These are phyloP conservation scores for Gari tellinella DNA, from an alignment of 2,888 invertebrate species.

Conservation along the genomic window DNA sequence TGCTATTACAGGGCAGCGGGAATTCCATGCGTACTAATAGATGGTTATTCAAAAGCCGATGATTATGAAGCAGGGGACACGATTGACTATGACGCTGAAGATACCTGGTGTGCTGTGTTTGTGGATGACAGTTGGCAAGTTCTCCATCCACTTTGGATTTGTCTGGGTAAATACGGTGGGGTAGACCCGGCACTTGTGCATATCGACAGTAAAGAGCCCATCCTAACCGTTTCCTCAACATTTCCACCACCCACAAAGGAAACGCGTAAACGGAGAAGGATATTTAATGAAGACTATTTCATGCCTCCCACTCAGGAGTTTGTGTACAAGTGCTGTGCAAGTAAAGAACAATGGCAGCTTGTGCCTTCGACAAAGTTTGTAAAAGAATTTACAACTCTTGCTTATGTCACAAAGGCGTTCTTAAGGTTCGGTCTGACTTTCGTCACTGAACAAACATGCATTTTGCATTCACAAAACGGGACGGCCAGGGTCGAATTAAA, in stretches of 20 bases:
- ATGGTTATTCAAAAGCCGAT: constrained; percentile 21
- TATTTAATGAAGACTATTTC: constrained; percentile 42
- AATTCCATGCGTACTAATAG: constrained; percentile 27
- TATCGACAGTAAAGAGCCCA: too few relatives aligned
- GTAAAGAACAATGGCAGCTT: constrained; percentile 41
- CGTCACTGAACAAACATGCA: constrained; percentile 29
- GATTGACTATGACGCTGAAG: neutral
- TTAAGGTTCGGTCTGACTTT: constrained; percentile 38
- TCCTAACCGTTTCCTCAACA: constrained; percentile 8
- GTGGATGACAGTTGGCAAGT: constrained; percentile 66
- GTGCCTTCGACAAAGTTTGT: constrained; percentile 26
- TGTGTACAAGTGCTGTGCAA: constrained; percentile 38
- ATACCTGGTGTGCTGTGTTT: constrained; percentile 13
- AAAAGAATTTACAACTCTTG: constrained; percentile 15
- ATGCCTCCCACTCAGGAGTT: constrained; percentile 54
- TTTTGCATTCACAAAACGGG: constrained; percentile 25
- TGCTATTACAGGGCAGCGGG: constrained; percentile 15
- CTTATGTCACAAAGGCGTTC: constrained; percentile 33
- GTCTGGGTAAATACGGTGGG: constrained; percentile 13
- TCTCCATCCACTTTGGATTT: constrained; percentile 61
- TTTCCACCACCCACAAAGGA: constrained; percentile 5
- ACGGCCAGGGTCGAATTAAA: constrained; percentile 16
- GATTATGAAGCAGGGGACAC: constrained; percentile 28
- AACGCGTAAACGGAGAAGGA: constrained; percentile 1
- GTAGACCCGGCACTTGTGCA: too few relatives aligned